phyloP scores from a whole-genome alignment of 2,888 invertebrate species.

The Tenthredo amoena region DNA sequence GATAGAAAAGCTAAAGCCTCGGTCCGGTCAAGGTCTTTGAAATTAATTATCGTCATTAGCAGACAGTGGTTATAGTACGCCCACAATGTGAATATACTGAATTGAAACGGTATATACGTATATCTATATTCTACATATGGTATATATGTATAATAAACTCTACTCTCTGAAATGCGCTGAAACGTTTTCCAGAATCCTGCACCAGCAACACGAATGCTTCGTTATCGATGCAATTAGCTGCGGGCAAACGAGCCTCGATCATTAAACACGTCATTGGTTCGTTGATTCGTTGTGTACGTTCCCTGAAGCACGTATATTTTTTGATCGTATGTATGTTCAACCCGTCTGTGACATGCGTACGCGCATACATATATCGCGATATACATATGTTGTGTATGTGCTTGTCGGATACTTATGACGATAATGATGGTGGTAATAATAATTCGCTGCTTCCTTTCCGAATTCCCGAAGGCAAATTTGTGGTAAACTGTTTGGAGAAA shows the following conservation, averaged over 20 bases:
- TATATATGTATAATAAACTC: not conserved
- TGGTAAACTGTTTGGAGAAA: slow-evolving; percentile 33
- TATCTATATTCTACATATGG: not conserved
- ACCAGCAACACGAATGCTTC: not conserved
- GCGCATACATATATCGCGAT: not conserved
- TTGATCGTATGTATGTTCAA: not conserved
- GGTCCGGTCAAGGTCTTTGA: slow-evolving; percentile 50
- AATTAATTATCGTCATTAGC: slow-evolving; percentile 51
- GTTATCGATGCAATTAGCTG: slow-evolving; percentile 48
- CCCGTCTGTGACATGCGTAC: not conserved
- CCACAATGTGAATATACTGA: slow-evolving; percentile 33
- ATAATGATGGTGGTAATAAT: not conserved
- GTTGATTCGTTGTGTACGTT: slow-evolving; percentile 22
- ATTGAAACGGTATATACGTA: slow-evolving; percentile 2
- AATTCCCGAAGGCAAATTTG: slow-evolving; percentile 29
- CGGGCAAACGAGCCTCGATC: slow-evolving; percentile 22
- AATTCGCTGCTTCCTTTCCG: not conserved
- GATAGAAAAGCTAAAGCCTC: slow-evolving; percentile 32
- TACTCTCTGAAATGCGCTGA: not conserved
- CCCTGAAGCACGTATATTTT: not conserved
- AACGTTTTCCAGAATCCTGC: slow-evolving; percentile 8
- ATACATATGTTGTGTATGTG: not conserved
- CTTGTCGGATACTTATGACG: not conserved
- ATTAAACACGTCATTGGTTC: slow-evolving; percentile 25
- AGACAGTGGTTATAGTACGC: slow-evolving; percentile 32